A percentile compares a stretch with the other conserved stretches of the same genome.
These are phyloP conservation scores for Darevskia mixta DNA, from an alignment of 2,797 vertebrate genomes.

Conservation along the genomic window DNA sequence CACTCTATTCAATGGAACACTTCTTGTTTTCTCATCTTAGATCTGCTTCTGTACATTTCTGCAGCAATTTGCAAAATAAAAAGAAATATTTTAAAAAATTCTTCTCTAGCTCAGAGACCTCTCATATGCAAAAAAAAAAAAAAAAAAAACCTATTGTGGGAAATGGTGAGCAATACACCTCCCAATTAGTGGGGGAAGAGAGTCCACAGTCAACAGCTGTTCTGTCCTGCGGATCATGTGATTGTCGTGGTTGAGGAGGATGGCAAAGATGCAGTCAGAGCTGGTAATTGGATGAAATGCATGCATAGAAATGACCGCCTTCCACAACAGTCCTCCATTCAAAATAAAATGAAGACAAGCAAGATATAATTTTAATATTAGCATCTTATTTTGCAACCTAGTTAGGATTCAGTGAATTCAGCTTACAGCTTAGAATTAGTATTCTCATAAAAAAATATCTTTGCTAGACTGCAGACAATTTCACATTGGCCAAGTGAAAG, in stretches of 20 bases:
- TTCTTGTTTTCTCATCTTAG: background rate
- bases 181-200: conserved; percentile 91
- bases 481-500: conserved; percentile 19
- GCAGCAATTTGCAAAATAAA: no score
- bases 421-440: background rate
- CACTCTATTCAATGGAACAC: background rate
- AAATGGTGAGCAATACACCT: conserved; percentile 78
- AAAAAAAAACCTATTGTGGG: background rate
- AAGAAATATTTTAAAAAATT: no score
- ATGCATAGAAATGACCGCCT: background rate
- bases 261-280: background rate
- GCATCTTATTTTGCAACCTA: background rate
- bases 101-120: no score
- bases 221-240: conserved; percentile 92
- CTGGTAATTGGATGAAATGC: background rate
- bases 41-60: no score
- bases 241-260: conserved; percentile 79
- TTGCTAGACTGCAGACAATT: background rate
- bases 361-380: background rate
- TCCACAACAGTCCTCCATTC: background rate
- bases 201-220: conserved; percentile 91
- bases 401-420: background rate
- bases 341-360: background rate
- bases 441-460: background rate
- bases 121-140: background rate